phyloP scores from a whole-genome alignment of 2,113 vertebrate species.

The Prionailurus viverrinus region DNA sequence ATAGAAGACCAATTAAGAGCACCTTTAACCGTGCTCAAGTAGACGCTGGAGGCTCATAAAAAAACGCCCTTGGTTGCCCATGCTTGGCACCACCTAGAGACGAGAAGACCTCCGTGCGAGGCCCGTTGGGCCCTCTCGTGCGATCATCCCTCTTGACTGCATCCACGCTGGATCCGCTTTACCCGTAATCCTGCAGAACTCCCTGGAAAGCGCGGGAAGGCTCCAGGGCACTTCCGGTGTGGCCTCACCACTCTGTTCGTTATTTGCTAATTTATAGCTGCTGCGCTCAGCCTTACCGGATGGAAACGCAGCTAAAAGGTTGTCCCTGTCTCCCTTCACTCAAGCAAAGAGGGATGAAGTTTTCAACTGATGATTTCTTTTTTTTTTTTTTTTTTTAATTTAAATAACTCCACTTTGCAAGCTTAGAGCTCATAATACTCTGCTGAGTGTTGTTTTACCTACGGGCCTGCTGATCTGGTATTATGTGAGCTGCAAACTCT shows the following conservation, averaged over 20 bases:
- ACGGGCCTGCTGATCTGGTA: neutral
- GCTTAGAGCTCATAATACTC: constrained; percentile 6
- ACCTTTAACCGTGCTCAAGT: constrained; percentile 20
- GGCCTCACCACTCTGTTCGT: neutral
- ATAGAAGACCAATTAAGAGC: constrained; percentile 65
- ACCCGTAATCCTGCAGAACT: neutral
- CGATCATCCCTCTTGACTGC: neutral
- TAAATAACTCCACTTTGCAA: neutral
- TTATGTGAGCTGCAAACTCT: neutral
- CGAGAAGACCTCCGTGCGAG: neutral
- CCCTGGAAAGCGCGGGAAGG: neutral
- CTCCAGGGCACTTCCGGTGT: neutral
- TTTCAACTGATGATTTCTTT: neutral
- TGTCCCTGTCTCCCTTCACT: constrained; percentile 2
- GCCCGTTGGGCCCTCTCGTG: neutral
- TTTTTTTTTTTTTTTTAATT: no score
- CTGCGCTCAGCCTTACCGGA: neutral
- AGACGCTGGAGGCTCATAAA: constrained; percentile 20
- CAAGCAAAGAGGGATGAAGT: constrained; percentile 24
- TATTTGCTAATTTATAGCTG: constrained; percentile 16
- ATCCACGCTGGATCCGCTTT: neutral
- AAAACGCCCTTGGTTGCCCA: neutral
- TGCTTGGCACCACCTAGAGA: neutral
- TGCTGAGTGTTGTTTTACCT: neutral
- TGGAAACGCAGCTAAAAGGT: neutral